phyloP scores from a whole-genome alignment of 2,888 invertebrate species.

The Orchesella flavescens region DNA sequence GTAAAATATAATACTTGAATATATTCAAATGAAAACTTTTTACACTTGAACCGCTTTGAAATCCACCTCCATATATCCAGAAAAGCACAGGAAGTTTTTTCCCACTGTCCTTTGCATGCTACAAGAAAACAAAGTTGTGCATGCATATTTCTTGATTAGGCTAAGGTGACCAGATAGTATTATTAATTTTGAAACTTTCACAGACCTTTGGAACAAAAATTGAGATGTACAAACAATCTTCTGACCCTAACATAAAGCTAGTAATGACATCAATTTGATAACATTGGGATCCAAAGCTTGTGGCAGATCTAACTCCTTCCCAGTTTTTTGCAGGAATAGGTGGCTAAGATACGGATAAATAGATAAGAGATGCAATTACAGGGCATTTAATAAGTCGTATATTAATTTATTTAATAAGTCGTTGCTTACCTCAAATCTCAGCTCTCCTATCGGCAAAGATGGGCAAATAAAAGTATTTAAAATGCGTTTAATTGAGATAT shows the following conservation, averaged over 20 bases:
- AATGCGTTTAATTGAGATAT: too few relatives aligned
- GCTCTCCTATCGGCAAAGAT: too few relatives aligned
- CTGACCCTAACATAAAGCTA: constrained; percentile 58
- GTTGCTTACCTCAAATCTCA: constrained; percentile 65
- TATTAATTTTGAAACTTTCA: background rate
- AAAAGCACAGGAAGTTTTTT: constrained; percentile 53
- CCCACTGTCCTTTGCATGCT: constrained; percentile 45
- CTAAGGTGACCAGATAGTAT: background rate
- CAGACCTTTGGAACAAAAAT: constrained; percentile 57
- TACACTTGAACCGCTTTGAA: constrained; percentile 62
- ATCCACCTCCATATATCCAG: constrained; percentile 65
- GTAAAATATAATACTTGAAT: too few relatives aligned
- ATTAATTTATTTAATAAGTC: too few relatives aligned
- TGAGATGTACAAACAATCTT: constrained; percentile 63
- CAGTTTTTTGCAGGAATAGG: constrained; percentile 54
- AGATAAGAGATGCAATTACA: too few relatives aligned
- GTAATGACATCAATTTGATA: constrained; percentile 68
- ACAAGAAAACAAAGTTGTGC: background rate
- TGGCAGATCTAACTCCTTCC: constrained; percentile 64
- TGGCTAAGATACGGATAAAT: too few relatives aligned
- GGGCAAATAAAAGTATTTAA: too few relatives aligned
- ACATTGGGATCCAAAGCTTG: constrained; percentile 62
- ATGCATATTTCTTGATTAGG: background rate
- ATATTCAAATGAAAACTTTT: too few relatives aligned
- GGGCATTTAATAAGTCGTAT: too few relatives aligned